Evolutionary conservation across 2,888 invertebrate species (phyloP).

Genomic region (Achlya flavicornis): DNA sequence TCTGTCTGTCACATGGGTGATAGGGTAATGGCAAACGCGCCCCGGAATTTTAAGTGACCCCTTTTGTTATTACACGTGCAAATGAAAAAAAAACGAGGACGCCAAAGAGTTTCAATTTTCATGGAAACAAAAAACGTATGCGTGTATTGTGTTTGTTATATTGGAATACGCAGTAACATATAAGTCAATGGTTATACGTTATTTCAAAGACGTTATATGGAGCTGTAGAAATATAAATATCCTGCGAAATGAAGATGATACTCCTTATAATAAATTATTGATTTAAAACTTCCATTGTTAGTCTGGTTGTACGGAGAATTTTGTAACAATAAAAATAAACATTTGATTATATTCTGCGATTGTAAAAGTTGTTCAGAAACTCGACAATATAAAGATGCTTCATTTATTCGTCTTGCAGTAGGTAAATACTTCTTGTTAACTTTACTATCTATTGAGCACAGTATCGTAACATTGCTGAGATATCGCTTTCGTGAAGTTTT

Average conservation of each 20-base stretch:
- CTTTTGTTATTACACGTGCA: conserved; percentile 36
- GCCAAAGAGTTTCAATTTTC: conserved; percentile 47
- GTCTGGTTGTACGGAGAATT: background rate
- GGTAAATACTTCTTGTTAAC: too few relatives aligned
- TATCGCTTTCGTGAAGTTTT: too few relatives aligned
- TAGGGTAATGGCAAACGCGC: conserved; percentile 64
- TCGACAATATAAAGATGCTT: background rate
- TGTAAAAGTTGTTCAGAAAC: background rate
- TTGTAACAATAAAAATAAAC: background rate
- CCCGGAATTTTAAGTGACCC: conserved; percentile 65
- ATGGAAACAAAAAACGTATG: conserved; percentile 23
- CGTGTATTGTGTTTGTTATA: background rate
- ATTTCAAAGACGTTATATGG: conserved; percentile 15
- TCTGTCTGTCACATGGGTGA: conserved; percentile 70
- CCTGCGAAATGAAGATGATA: too few relatives aligned
- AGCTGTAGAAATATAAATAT: too few relatives aligned
- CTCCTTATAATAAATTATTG: background rate
- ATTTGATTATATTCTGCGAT: background rate
- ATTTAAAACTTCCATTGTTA: background rate
- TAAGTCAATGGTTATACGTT: conserved; percentile 16
- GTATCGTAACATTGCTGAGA: too few relatives aligned
- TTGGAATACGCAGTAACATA: too few relatives aligned
- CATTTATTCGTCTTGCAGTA: too few relatives aligned
- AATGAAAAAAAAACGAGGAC: conserved; percentile 29
- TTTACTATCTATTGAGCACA: too few relatives aligned